Base-by-base conservation (phyloP, 37 sponge, comb jelly and placozoan genomes). In the Aplysina aerophoba region DNA sequence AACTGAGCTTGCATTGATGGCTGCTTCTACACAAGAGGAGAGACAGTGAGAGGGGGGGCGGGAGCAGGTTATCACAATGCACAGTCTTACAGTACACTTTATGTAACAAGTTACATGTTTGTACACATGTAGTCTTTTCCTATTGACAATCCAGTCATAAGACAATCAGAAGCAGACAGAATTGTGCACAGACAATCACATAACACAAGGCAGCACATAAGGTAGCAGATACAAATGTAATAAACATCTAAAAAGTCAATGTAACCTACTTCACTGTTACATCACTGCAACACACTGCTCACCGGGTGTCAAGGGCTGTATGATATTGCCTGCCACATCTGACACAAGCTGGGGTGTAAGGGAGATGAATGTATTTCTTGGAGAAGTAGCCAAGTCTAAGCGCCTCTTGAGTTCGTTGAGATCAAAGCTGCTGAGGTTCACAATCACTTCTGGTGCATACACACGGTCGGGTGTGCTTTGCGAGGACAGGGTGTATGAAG, bases 371-470 rank as follows among this genome's bases (percentile, higher is more conserved):
- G 97, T 96, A 84, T 91, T 87, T 0, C 38, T n/a, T 0, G 83
- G 17, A 24, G 73, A 30, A 36, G 90, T 91, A 16, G 89, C 91
- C 55, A 96, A 81, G 55, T 83, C n/a, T 16, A 85, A 25, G 0
- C 72, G 41, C 81, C 81, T 79, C 77, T 95, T 95, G 30, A 95
- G 71, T 80, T 92, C 89, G 79, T 95, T 90, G 24, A 95, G 79
- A 56, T 95, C 93, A 31, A 22, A 15, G 15, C 16, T 34, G 55
- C 44, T 63, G 16, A 95, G 84, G 16, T 81, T 50, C n/a, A 95
- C 72, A 13, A 67, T 82, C 17, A 95, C 65, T 11, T 85, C 60
- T 27, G 94, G 94, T 38, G 59, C 81, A 82, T 84, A 68, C 33
- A 35, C 64, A 0, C 36, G 50, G 17, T 31, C 44, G 24, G 86